phyloP scores from a whole-genome alignment of 2,797 vertebrate genomes.

The Acomys russatus region DNA sequence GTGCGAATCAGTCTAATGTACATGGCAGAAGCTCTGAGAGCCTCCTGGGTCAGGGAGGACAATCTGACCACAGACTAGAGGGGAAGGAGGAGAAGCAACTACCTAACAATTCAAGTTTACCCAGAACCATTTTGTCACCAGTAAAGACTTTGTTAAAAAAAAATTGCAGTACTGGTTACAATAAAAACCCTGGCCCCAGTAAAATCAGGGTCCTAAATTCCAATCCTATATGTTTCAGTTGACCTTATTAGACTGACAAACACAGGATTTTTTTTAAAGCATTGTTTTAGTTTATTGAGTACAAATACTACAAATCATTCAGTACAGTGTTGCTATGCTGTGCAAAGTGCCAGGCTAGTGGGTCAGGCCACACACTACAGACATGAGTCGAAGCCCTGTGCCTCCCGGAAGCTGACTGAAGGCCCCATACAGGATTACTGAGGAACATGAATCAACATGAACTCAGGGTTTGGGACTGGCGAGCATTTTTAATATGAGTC shows the following conservation, averaged over 20 bases:
- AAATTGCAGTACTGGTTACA: not conserved
- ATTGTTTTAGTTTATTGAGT: conserved; percentile 11
- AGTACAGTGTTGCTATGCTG: not conserved
- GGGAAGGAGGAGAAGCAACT: conserved; percentile 28
- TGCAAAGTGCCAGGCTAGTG: not conserved
- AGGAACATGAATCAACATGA: not conserved
- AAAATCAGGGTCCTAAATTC: not conserved
- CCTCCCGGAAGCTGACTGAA: not conserved
- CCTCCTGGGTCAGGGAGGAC: not conserved
- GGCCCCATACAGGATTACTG: conserved; percentile 16
- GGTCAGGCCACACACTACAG: not conserved
- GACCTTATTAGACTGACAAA: not conserved
- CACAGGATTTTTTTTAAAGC: not conserved
- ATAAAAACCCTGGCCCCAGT: not conserved
- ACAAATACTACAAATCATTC: conserved; percentile 47
- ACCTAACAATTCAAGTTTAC: conserved; percentile 52
- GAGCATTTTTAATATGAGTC: not conserved
- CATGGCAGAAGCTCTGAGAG: not conserved
- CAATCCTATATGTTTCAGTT: not conserved
- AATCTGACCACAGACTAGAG: not conserved
- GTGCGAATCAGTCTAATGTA: not conserved
- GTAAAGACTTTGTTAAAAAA: not conserved
- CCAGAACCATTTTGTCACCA: conserved; percentile 27
- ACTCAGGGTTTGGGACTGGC: not conserved
- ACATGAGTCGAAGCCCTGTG: not conserved